A percentile compares a stretch with the other conserved stretches of the same genome.
Evolutionary conservation across 2,797 vertebrate genomes (phyloP).

Genomic region (Thalassophryne amazonica): DNA sequence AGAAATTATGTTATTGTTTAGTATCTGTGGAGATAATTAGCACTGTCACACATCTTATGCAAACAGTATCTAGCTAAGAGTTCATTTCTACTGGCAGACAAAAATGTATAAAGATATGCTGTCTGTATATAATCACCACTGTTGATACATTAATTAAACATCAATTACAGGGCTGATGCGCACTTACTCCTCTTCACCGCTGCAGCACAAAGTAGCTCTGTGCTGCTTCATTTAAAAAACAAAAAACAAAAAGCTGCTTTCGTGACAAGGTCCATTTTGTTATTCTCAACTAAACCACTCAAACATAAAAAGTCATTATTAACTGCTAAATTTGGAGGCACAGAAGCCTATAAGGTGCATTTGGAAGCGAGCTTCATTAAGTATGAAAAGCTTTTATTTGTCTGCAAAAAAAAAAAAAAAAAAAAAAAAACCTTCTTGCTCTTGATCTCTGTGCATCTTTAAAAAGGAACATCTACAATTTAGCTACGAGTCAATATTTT

Average conservation of each 20-base stretch:
- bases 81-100: constrained; percentile 25
- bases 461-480: constrained; percentile 33
- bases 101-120: constrained; percentile 40
- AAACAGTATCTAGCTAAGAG: constrained; percentile 11
- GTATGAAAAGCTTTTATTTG: constrained; percentile 19
- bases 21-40: constrained; percentile 30
- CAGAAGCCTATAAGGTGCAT: constrained; percentile 8
- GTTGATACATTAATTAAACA: constrained; percentile 44
- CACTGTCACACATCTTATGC: constrained; percentile 8
- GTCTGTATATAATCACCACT: constrained; percentile 21
- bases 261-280: constrained; percentile 49
- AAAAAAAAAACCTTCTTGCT: too few relatives aligned
- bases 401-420: constrained; percentile 18
- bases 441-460: constrained; percentile 25
- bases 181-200: constrained; percentile 6
- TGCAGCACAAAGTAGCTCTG: constrained; percentile 12
- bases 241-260: constrained; percentile 12
- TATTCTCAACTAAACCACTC: constrained; percentile 44
- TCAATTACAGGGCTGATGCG: constrained; percentile 28
- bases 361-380: constrained; percentile 31
- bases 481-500: constrained; percentile 22
- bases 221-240: constrained; percentile 14
- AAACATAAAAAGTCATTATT: constrained; percentile 30
- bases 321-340: constrained; percentile 20
- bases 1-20: constrained; percentile 35